These are phyloP conservation scores for Neotragus moschatus DNA, from an alignment of 2,113 vertebrate genomes.

Conservation along the genomic window DNA sequence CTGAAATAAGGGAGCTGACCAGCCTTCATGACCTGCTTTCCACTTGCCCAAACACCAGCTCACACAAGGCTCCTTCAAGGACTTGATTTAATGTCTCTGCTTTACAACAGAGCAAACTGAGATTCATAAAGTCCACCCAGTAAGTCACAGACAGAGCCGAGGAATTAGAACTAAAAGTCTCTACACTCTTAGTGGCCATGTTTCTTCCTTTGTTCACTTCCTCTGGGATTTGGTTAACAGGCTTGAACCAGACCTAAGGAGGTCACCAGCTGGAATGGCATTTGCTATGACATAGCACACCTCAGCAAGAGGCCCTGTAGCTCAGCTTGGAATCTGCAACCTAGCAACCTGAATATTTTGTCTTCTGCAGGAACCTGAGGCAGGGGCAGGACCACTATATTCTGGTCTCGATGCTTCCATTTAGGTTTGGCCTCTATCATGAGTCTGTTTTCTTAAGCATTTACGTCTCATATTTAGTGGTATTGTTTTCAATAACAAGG, in stretches of 20 bases:
- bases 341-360: not conserved
- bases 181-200: not conserved
- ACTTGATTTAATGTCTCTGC: not conserved
- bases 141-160: not conserved
- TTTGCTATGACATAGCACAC: fast-evolving
- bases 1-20: not conserved
- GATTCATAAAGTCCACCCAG: not conserved
- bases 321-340: not conserved
- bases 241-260: not conserved
- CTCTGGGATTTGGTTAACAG: not conserved
- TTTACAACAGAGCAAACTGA: not conserved
- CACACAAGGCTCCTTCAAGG: not conserved
- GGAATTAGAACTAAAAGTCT: not conserved
- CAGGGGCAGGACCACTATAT: not conserved
- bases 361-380: not conserved
- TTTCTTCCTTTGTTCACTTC: not conserved
- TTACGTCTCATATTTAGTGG: not conserved
- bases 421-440: not conserved
- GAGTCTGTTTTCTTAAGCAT: not conserved
- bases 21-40: not conserved
- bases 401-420: not conserved
- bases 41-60: not conserved
- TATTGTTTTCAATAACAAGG: not conserved
- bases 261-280: not conserved
- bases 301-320: not conserved